A percentile compares a stretch with the other conserved stretches of the same genome.
phyloP scores from a whole-genome alignment of 2,113 vertebrate genomes.

The Opisthocomus hoazin region DNA sequence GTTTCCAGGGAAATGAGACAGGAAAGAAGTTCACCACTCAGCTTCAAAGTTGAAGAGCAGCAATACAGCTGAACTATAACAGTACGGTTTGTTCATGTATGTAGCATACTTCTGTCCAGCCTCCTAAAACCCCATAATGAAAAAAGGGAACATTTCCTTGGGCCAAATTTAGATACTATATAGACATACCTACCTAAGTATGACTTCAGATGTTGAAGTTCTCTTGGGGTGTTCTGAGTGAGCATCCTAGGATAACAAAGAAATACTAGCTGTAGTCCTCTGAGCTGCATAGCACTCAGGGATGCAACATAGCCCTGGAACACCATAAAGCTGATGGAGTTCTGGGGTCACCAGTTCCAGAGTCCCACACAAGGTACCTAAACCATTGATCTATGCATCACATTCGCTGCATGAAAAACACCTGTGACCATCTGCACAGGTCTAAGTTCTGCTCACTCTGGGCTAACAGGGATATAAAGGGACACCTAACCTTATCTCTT shows the following conservation, averaged over 20 bases:
- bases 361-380: neutral
- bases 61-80: neutral
- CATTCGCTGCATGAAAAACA: too few species aligned
- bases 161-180: neutral
- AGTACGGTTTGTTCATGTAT: neutral
- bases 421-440: neutral
- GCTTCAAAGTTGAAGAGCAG: neutral
- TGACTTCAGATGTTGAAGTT: neutral
- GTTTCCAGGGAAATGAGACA: neutral
- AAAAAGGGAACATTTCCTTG: neutral
- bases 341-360: neutral
- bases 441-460: neutral
- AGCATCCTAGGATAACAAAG: neutral
- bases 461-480: neutral
- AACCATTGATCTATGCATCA: neutral
- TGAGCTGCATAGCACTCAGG: accelerated
- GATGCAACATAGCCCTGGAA: neutral
- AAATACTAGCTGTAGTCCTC: neutral
- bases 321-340: neutral
- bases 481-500: too few species aligned
- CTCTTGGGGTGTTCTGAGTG: neutral
- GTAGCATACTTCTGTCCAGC: neutral
- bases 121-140: neutral
- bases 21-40: neutral
- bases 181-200: neutral